phyloP scores from a whole-genome alignment of 2,113 vertebrate genomes.

The Phoenicopterus ruber region DNA sequence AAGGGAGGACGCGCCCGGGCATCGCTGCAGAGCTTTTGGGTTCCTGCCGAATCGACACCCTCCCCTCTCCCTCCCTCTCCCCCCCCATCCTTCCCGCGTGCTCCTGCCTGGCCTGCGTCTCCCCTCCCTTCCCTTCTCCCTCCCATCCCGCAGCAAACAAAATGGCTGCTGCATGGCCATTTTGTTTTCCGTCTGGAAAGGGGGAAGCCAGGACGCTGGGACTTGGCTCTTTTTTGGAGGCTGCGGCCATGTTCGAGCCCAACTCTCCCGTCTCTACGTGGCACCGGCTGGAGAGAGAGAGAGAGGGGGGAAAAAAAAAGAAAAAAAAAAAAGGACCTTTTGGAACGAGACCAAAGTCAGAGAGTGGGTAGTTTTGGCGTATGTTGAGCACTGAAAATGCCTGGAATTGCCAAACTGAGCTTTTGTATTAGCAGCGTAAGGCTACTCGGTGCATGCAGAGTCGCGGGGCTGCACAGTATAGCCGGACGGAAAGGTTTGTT shows the following conservation, averaged over 20 bases:
- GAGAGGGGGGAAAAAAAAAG: too few species aligned
- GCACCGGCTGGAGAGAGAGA: constrained; percentile 45
- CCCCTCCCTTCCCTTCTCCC: constrained; percentile 56
- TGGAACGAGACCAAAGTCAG: constrained; percentile 64
- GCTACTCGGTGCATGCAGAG: constrained; percentile 41
- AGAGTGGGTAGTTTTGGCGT: constrained; percentile 69
- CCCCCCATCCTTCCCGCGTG: background rate
- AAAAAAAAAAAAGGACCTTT: constrained; percentile 33
- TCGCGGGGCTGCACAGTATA: constrained; percentile 30
- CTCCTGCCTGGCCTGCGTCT: background rate
- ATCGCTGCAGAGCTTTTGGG: constrained; percentile 7
- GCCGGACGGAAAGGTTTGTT: constrained; percentile 64
- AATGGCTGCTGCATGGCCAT: constrained; percentile 71
- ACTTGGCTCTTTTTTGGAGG: constrained; percentile 55
- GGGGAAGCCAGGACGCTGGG: constrained; percentile 45
- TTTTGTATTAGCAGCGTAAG: constrained; percentile 55
- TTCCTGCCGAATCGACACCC: constrained; percentile 37
- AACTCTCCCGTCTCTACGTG: constrained; percentile 53
- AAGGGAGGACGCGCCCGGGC: constrained; percentile 17
- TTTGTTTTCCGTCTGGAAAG: constrained; percentile 55
- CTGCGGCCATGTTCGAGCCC: constrained; percentile 50
- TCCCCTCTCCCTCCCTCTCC: background rate
- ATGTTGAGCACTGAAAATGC: constrained; percentile 56
- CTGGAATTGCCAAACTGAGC: constrained; percentile 66
- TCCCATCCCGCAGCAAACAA: constrained; percentile 58